phyloP scores from a whole-genome alignment of 1,140 invertebrate species.

The Aphelenchoides avenae region DNA sequence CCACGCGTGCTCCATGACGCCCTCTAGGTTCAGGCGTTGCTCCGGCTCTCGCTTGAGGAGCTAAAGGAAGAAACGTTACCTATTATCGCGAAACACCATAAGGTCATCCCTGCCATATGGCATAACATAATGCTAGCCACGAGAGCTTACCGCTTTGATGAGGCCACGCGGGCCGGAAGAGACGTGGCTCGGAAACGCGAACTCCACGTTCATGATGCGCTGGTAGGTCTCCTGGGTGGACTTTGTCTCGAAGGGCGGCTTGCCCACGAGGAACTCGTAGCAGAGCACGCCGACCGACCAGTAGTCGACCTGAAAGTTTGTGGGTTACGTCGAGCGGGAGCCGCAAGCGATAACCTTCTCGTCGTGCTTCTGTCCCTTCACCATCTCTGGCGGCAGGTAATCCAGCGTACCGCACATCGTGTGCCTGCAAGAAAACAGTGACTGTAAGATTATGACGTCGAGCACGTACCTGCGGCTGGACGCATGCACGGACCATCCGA shows the following conservation, averaged over 20 bases:
- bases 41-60: slow-evolving; percentile 88
- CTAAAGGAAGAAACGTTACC: slow-evolving; percentile 44
- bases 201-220: slow-evolving; percentile 67
- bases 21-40: slow-evolving; percentile 75
- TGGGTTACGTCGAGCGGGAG: not conserved
- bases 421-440: slow-evolving; percentile 19
- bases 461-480: slow-evolving; percentile 29
- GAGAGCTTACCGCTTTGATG: slow-evolving; percentile 70
- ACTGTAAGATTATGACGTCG: not conserved
- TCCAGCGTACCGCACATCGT: slow-evolving; percentile 71
- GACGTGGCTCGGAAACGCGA: slow-evolving; percentile 70
- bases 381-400: slow-evolving; percentile 88
- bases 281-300: slow-evolving; percentile 75
- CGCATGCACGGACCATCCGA: slow-evolving; percentile 64
- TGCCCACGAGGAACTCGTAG: slow-evolving; percentile 88
- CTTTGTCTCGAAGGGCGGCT: slow-evolving; percentile 78
- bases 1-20: slow-evolving; percentile 86
- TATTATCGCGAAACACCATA: not conserved
- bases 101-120: not conserved
- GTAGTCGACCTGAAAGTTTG: slow-evolving; percentile 31
- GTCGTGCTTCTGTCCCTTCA: slow-evolving; percentile 31
- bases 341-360: not conserved
- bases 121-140: not conserved
- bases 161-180: slow-evolving; percentile 73
- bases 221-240: slow-evolving; percentile 70